Base-by-base conservation (phyloP, 2,113 vertebrate genomes). In the Nycticryphes semicollaris region DNA sequence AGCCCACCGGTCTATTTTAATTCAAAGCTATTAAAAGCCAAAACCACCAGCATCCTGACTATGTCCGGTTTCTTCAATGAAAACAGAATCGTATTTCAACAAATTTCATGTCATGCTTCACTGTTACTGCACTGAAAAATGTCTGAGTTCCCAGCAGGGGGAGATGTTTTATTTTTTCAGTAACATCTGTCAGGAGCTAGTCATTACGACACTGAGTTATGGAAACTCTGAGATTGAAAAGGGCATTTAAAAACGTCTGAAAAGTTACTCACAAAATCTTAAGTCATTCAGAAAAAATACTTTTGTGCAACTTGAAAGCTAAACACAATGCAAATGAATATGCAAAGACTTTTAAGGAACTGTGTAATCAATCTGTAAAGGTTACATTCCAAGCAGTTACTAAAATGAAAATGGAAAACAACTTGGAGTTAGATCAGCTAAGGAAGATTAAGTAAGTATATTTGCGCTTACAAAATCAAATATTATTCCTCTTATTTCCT, bases 141-240 rank as follows among this genome's bases (percentile, higher is more conserved):
- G 53, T 31, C 53, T 2, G 24, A 48, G 31, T 43, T 87, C 69
- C 95, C 97, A 91, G 86, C 89, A 96, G 97, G 66, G 95, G 97
- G 97, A 91, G 91, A 72, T 63, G 74, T 96, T 96, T 90, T 87
- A 70, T 91, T 88, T 89, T 63, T 4, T 73, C 35, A 56, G 37
- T 43, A 84, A 60, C 33, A 41, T 37, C 69, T 64, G 20, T 39
- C 80, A 79, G 84, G 57, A 83, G 18, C 12, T 53, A 53, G 12
- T 30, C 64, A 30, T 23, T 92, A 66, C 51, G 2, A 43, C 70
- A 27, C 43, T 23, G 73, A 89, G 87, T 92, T 66, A 75, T 48
- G 62, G 77, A 57, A 72, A 70, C 47, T 23, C 68, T 69, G 59
- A 68, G 35, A 73, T 0, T 47, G 66, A 82, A 79, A 91, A 73